phyloP scores from a whole-genome alignment of 2,888 invertebrate genomes.

The Catotricha subobsoleta region DNA sequence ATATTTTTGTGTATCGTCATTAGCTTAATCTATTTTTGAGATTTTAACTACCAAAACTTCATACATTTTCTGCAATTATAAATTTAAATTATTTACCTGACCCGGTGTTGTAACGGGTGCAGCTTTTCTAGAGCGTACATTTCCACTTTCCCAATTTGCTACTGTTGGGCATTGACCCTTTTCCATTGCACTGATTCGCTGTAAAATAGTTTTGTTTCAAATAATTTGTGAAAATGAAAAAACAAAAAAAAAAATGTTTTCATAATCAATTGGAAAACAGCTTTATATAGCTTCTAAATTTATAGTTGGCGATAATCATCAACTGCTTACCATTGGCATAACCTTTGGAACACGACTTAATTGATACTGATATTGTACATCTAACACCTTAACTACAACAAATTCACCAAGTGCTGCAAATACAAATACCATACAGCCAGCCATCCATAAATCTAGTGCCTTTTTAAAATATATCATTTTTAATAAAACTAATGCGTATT shows the following conservation, averaged over 20 bases:
- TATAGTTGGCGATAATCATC: too few relatives aligned
- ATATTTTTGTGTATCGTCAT: too few relatives aligned
- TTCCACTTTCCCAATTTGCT: constrained; percentile 45
- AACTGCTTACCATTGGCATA: constrained; percentile 29
- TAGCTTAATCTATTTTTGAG: not conserved
- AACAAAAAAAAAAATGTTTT: not conserved
- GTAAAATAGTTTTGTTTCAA: constrained; percentile 16
- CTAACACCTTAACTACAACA: constrained; percentile 63
- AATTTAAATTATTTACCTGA: constrained; percentile 18
- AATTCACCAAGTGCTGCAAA: constrained; percentile 71
- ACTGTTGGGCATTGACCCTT: constrained; percentile 47
- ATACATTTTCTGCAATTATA: not conserved
- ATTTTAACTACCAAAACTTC: not conserved
- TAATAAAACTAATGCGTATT: constrained; percentile 1
- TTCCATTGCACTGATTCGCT: constrained; percentile 46
- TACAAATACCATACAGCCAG: constrained; percentile 72
- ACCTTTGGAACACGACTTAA: constrained; percentile 33
- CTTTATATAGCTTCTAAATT: constrained; percentile 10
- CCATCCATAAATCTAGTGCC: constrained; percentile 78
- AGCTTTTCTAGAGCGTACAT: constrained; percentile 41
- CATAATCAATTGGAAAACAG: not conserved
- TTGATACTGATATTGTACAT: constrained; percentile 52
- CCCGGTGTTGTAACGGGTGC: constrained; percentile 30
- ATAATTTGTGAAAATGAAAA: constrained; percentile 8
- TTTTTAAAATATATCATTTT: constrained; percentile 23